These are phyloP conservation scores for Mirza zaza DNA, from an alignment of 2,113 vertebrate genomes.

Conservation along the genomic window DNA sequence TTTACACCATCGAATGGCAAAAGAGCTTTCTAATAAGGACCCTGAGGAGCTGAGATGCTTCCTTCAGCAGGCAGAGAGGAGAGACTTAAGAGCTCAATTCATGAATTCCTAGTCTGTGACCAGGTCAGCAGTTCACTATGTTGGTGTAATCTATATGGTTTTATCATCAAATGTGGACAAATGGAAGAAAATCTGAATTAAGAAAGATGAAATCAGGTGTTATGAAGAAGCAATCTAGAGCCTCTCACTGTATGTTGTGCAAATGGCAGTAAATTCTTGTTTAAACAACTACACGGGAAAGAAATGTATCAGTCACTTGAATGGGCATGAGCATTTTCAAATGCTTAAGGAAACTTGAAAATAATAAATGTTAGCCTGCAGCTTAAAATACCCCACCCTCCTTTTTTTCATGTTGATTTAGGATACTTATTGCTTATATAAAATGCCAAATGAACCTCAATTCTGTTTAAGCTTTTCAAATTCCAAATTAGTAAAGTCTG, in stretches of 20 bases:
- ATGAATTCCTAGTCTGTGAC: background rate
- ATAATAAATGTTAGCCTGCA: background rate
- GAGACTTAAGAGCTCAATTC: background rate
- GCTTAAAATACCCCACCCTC: background rate
- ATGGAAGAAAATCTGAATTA: background rate
- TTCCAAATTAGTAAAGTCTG: background rate
- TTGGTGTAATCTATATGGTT: background rate
- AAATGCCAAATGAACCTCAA: background rate
- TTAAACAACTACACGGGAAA: background rate
- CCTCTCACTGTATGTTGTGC: background rate
- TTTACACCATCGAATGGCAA: conserved; percentile 20
- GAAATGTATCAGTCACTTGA: background rate
- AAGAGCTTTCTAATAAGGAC: conserved; percentile 2
- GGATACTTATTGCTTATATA: background rate
- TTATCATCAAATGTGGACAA: background rate
- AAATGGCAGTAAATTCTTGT: background rate
- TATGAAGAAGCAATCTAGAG: background rate
- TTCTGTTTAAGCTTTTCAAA: background rate
- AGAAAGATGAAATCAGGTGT: background rate
- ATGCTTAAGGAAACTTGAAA: background rate
- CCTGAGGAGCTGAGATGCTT: background rate
- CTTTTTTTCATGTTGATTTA: background rate
- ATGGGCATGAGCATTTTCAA: background rate
- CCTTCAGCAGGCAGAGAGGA: background rate
- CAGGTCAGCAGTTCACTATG: background rate